phyloP scores from a whole-genome alignment of 2,888 invertebrate species.

The Camponotus fellah region DNA sequence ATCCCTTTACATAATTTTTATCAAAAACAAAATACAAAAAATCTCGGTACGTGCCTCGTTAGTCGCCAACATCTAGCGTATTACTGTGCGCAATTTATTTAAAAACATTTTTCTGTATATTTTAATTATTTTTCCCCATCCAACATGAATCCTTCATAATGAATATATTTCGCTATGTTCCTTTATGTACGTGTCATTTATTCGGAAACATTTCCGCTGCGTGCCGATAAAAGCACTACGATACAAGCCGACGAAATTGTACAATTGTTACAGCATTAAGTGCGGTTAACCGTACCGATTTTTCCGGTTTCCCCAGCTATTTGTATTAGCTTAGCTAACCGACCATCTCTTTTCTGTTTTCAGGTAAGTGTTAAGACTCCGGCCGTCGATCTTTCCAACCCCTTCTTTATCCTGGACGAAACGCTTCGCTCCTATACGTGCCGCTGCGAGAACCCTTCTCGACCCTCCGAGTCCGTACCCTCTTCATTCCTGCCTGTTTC shows the following conservation, averaged over 20 bases:
- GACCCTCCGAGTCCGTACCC: conserved; percentile 18
- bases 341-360: conserved; percentile 76
- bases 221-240: not conserved
- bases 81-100: conserved; percentile 47
- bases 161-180: conserved; percentile 28
- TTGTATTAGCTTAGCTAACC: conserved; percentile 76
- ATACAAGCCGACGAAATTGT: conserved; percentile 16
- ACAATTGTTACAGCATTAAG: conserved; percentile 56
- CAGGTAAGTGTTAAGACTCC: conserved; percentile 75
- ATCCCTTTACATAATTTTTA: conserved; percentile 27
- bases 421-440: conserved; percentile 22
- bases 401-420: conserved; percentile 2
- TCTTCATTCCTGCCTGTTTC: conserved; percentile 58
- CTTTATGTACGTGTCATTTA: not conserved
- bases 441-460: conserved; percentile 55
- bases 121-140: conserved; percentile 22
- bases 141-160: conserved; percentile 39
- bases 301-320: conserved; percentile 67
- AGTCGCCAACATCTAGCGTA: conserved; percentile 32
- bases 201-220: conserved; percentile 34
- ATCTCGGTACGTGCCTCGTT: conserved; percentile 49
- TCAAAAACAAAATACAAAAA: conserved; percentile 20
- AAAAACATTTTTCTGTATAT: conserved; percentile 38
- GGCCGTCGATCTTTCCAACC: conserved; percentile 54
- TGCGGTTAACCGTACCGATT: conserved; percentile 51